Evolutionary conservation across 1,140 invertebrate genomes (phyloP), one percentile per base, ranked within the genome.

Genomic region (Metopolophium dirhodum): DNA sequence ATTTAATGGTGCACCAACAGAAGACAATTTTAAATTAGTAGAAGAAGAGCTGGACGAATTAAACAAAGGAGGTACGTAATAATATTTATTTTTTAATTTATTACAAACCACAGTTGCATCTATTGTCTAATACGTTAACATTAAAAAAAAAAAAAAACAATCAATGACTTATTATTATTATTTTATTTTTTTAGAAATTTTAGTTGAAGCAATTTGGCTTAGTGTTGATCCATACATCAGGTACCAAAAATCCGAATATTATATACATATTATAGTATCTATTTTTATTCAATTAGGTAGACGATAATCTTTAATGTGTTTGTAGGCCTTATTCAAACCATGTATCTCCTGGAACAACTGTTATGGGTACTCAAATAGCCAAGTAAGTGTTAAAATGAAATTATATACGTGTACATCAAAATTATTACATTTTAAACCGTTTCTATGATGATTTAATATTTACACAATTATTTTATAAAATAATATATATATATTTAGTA

Each of bases 191-290:
- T 94, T 94, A 97, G 96, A 97, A 95, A 96, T 96, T 94, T 95
- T 97, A 68, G 95, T 96, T 35, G 95, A 97, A 95, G 97, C 97
- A 20, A 96, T 97, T 94, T 97, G 96, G 94, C 94, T 97, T 6
- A 97, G 97, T 93, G 97, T 97, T 7, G 97, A 97, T 95, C 97
- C 97, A 61, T 97, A 97, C 94, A 97, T 97, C 96, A 95, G 97
- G 95, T 95, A 77, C 11, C 4, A 94, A 94, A 94, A 90, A n/a
- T 68, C 61, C 9, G 22, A 94, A n/a, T 37, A 89, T 57, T 61
- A 30, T 77, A 35, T 91, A 4, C 20, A 35, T 37, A 11, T 14
- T 37, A 11, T 14, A 23, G 20, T 18, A 41, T 41, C 61, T 6
- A 89, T 57, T 91, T 91, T 41, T 41, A 26, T 35, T n/a, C 20